Percentiles rank a stretch among this genome's conserved stretches.
Conservation (phyloP, 2,888 invertebrate species). For the Catotricha subobsoleta region DNA sequence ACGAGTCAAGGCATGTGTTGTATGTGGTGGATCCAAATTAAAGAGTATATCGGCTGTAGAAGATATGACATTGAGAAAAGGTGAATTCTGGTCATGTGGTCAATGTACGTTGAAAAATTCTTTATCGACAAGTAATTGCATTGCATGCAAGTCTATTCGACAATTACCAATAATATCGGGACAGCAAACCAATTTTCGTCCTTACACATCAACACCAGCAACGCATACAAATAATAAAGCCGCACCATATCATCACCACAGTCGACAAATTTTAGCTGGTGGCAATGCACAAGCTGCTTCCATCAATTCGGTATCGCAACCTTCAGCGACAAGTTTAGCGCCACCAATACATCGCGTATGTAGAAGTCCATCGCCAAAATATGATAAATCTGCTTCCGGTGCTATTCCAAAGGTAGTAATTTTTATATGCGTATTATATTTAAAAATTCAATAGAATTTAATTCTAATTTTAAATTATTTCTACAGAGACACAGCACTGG, state of each 20-base stretch:
- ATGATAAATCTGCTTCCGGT: constrained; percentile 18
- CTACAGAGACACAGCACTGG: constrained; percentile 18
- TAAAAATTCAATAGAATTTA: not conserved
- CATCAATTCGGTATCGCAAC: constrained; percentile 1
- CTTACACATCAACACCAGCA: constrained; percentile 16
- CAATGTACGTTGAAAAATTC: constrained; percentile 72
- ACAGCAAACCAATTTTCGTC: constrained; percentile 18
- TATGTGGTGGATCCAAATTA: constrained; percentile 71
- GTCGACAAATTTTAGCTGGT: constrained; percentile 1
- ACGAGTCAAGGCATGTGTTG: constrained; percentile 55
- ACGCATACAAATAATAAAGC: not conserved
- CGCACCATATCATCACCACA: constrained; percentile 6
- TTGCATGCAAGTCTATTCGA: constrained; percentile 54
- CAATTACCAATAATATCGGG: constrained; percentile 26
- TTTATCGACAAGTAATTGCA: constrained; percentile 43
- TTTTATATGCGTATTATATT: not conserved
- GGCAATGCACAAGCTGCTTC: not conserved
- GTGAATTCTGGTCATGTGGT: constrained; percentile 62
- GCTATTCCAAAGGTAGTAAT: constrained; percentile 22
- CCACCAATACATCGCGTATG: constrained; percentile 20
- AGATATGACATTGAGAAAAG: constrained; percentile 50
- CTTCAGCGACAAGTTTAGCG: constrained; percentile 1
- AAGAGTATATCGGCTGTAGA: constrained; percentile 44
- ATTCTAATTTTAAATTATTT: not conserved
- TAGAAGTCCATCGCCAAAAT: constrained; percentile 37